These are phyloP conservation scores for Drosophila phalerata DNA, from an alignment of 2,888 invertebrate species.

Conservation along the genomic window DNA sequence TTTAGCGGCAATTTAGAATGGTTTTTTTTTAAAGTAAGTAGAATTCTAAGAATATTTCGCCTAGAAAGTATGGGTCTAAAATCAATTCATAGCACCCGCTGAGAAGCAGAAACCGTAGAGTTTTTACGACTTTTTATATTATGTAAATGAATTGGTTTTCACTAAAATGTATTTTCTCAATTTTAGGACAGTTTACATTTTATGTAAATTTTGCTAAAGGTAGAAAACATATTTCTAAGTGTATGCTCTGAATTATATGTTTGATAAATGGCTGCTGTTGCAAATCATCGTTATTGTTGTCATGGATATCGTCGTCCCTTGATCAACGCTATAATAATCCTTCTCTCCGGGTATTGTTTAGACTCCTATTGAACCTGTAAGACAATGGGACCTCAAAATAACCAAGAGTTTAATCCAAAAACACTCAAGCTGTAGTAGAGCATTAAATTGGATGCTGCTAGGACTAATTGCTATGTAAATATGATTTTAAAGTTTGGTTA, in stretches of 20 bases:
- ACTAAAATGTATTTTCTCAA: too few species aligned
- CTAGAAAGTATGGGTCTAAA: too few species aligned
- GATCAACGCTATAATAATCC: constrained; percentile 17
- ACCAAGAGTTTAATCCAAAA: neutral
- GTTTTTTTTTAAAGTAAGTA: too few species aligned
- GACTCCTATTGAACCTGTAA: neutral
- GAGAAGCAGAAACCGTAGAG: too few species aligned
- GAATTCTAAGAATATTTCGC: too few species aligned
- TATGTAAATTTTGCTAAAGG: too few species aligned
- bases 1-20: too few species aligned
- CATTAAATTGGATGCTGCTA: neutral
- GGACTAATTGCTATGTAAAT: neutral
- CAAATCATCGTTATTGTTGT: constrained; percentile 56
- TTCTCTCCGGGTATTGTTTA: neutral
- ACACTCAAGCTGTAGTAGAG: neutral
- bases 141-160: too few species aligned
- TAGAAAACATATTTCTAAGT: neutral
- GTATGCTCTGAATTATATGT: constrained; percentile 59
- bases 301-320: constrained; percentile 37
- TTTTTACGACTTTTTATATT: too few species aligned
- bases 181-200: neutral
- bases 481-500: neutral
- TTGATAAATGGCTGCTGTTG: constrained; percentile 70
- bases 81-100: too few species aligned
- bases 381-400: neutral